These are phyloP conservation scores for Bombylius discolor DNA, from an alignment of 2,888 invertebrate species.

Conservation along the genomic window DNA sequence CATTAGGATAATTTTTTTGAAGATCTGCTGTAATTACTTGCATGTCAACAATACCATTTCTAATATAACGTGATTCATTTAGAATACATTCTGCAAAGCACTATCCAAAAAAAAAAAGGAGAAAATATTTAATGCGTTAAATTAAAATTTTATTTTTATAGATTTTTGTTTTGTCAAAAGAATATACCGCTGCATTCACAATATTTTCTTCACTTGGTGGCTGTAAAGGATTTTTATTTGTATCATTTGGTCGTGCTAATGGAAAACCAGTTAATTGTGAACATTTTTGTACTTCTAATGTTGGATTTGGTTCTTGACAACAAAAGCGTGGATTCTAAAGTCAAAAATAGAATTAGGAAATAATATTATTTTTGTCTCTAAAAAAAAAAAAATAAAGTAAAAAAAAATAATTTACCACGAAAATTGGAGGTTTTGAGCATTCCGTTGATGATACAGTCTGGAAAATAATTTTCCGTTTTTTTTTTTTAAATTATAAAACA, in stretches of 20 bases:
- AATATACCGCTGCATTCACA: not conserved
- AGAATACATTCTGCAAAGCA: conserved; percentile 33
- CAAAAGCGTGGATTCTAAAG: conserved; percentile 28
- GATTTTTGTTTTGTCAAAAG: no score
- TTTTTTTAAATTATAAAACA: no score
- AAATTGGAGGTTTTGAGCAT: no score
- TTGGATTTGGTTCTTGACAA: conserved; percentile 29
- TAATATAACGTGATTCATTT: conserved; percentile 24
- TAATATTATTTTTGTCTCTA: not conserved
- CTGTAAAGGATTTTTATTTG: not conserved
- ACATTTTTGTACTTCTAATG: conserved; percentile 24
- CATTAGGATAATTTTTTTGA: conserved; percentile 23
- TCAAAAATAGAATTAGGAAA: not conserved
- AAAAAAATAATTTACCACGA: no score
- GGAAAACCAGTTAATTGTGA: conserved; percentile 21
- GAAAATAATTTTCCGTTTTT: no score
- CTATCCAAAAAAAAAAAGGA: conserved; percentile 13
- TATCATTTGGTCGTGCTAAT: conserved; percentile 12
- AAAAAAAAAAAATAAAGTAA: not conserved
- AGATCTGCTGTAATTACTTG: conserved; percentile 21
- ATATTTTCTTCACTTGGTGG: conserved; percentile 15
- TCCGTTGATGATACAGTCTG: no score
- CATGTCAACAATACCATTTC: conserved; percentile 4
- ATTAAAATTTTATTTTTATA: no score
- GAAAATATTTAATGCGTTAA: not conserved